Evolutionary conservation across 2,888 invertebrate species (phyloP), one percentile per base, ranked within the genome.

Genomic region (Lasioglossum vierecki): DNA sequence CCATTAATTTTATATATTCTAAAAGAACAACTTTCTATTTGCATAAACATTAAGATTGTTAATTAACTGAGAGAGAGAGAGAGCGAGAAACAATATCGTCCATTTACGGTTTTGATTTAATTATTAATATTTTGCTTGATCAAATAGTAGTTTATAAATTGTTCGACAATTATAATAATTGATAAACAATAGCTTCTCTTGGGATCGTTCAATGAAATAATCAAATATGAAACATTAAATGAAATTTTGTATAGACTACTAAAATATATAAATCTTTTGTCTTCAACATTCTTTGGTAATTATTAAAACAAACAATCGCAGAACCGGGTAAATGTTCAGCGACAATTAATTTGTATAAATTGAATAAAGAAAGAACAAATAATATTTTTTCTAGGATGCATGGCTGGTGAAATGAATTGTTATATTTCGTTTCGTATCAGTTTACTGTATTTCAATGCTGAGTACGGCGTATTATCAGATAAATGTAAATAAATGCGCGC

Each of bases 371-470:
- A 63, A 63, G 30, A 63, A 30, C 30, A 63, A 63, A 41, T 18
- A 6, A 63, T 57, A 68, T 70, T 18, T 77, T 77, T 39, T 73
- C 22, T n/a, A 83, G 82, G 84, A 82, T 46, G 71, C 39, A 75
- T 71, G 74, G 82, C 53, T 63, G 83, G 76, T 83, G 57, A 83
- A 83, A 83, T 76, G 63, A 83, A 84, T 63, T 71, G 41, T 57
- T 78, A 71, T 70, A 60, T 78, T 84, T 78, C 41, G 77, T 41
- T 88, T 82, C 72, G 75, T 87, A 84, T 79, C 79, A 87, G 74
- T 87, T 77, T 86, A 86, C 79, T 88, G 87, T 88, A 88, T 88
- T 88, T 88, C 84, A 84, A 88, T 88, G 88, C 84, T 87, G 79
- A 85, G 71, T 86, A 87, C 82, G 87, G 82, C 84, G 80, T 85